Percentiles rank a stretch among this genome's conserved stretches.
These are phyloP conservation scores for Acrocephalus kingi DNA, from an alignment of 2,113 vertebrate species.

Conservation along the genomic window DNA sequence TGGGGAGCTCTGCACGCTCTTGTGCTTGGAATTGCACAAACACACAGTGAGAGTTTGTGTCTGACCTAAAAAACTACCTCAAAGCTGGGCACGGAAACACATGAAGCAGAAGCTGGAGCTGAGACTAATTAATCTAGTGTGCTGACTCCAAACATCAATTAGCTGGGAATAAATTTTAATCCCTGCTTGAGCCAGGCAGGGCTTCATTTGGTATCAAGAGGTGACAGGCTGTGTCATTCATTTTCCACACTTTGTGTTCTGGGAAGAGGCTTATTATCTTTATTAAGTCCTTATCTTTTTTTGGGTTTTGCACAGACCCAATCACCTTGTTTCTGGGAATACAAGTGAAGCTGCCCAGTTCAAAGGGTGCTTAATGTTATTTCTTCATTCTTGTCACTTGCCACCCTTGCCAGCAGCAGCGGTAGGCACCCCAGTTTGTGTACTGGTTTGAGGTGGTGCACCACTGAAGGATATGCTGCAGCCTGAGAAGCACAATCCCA, in stretches of 20 bases:
- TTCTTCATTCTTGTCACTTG: background rate
- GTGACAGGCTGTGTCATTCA: slow-evolving; percentile 18
- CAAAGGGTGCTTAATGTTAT: background rate
- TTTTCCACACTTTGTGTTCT: slow-evolving; percentile 6
- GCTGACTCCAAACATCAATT: slow-evolving; percentile 42
- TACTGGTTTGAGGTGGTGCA: background rate
- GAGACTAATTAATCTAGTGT: slow-evolving; percentile 23
- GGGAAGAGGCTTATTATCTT: background rate
- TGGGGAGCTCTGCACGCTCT: fast-evolving
- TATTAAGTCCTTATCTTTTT: background rate
- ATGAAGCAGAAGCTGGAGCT: background rate
- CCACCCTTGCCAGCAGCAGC: background rate
- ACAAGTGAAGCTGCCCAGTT: background rate
- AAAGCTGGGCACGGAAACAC: background rate
- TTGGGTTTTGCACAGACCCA: background rate
- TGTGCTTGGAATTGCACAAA: background rate
- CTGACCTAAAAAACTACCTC: slow-evolving; percentile 18
- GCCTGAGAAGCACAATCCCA: background rate
- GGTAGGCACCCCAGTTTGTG: background rate
- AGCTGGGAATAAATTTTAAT: slow-evolving; percentile 54
- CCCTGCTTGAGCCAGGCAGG: background rate
- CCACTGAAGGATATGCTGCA: background rate
- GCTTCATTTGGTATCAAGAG: slow-evolving; percentile 47
- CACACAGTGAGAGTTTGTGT: background rate
- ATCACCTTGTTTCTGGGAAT: background rate